phyloP scores from a whole-genome alignment of 1,140 invertebrate species.

The Calycopis cecrops region DNA sequence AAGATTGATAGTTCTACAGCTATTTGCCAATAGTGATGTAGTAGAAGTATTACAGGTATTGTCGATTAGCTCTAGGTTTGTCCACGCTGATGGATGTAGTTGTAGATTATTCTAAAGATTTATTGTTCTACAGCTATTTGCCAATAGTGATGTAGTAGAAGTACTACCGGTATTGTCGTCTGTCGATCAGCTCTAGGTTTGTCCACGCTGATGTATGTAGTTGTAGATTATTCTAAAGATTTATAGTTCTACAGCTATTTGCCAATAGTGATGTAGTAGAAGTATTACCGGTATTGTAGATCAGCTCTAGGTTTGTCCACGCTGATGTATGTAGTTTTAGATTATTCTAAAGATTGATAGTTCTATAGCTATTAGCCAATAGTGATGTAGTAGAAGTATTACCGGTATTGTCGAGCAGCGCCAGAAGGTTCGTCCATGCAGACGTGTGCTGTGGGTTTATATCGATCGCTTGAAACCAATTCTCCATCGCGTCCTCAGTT shows the following conservation, averaged over 20 bases:
- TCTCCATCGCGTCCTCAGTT: constrained; percentile 75
- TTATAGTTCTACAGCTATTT: too few species aligned
- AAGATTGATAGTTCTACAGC: too few species aligned
- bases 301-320: constrained; percentile 86
- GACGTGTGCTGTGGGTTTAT: constrained; percentile 86
- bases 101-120: too few species aligned
- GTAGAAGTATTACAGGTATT: too few species aligned
- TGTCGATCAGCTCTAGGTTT: constrained; percentile 91
- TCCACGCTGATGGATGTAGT: neutral
- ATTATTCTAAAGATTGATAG: too few species aligned
- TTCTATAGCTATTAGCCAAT: too few species aligned
- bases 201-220: too few species aligned
- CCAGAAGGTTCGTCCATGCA: constrained; percentile 94
- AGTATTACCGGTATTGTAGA: neutral
- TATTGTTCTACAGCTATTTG: too few species aligned
- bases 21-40: too few species aligned
- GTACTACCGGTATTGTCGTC: constrained; percentile 86
- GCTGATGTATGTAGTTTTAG: too few species aligned
- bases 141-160: neutral
- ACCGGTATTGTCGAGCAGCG: constrained; percentile 90
- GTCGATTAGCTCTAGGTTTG: neutral
- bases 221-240: too few species aligned
- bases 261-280: constrained; percentile 20
- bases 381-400: constrained; percentile 35
- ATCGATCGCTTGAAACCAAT: constrained; percentile 88